phyloP scores from a whole-genome alignment of 2,797 vertebrate species.

The Eutrigla gurnardus region DNA sequence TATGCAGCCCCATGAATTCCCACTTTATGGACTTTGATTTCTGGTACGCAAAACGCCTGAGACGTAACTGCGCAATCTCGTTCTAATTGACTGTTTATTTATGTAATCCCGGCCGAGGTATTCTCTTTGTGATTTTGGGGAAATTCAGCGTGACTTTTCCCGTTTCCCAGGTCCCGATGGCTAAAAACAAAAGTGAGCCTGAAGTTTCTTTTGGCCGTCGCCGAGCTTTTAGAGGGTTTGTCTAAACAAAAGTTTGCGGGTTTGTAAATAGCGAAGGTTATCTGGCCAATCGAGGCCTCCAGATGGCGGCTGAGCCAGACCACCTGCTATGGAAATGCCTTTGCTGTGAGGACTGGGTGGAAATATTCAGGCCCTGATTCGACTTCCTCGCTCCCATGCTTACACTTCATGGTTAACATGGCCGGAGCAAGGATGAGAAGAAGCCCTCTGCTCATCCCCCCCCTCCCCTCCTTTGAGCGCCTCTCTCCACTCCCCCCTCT shows the following conservation, averaged over 20 bases:
- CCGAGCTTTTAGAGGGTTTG: constrained; percentile 82
- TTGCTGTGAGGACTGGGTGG: constrained; percentile 61
- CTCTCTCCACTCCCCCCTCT: constrained; percentile 37
- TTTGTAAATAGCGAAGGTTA: constrained; percentile 87
- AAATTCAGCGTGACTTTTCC: constrained; percentile 72
- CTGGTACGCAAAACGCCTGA: constrained; percentile 68
- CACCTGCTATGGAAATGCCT: constrained; percentile 86
- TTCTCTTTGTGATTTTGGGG: constrained; percentile 75
- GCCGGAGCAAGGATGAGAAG: constrained; percentile 51
- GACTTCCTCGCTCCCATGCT: constrained; percentile 35
- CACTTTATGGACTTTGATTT: constrained; percentile 69
- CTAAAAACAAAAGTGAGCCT: constrained; percentile 75
- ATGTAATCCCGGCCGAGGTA: constrained; percentile 64
- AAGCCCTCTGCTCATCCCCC: constrained; percentile 50
- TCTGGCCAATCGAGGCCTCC: constrained; percentile 82
- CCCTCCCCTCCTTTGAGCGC: constrained; percentile 37
- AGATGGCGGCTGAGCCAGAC: constrained; percentile 83
- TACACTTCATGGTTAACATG: constrained; percentile 51
- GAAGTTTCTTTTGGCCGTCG: constrained; percentile 77
- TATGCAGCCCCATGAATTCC: constrained; percentile 68
- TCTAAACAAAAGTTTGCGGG: constrained; percentile 84
- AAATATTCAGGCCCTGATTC: constrained; percentile 57
- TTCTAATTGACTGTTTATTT: constrained; percentile 82
- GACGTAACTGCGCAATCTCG: constrained; percentile 67
- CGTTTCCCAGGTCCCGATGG: constrained; percentile 76